Conservation (phyloP, 1,140 invertebrate genomes). For the Rhyacophila brunnea region DNA sequence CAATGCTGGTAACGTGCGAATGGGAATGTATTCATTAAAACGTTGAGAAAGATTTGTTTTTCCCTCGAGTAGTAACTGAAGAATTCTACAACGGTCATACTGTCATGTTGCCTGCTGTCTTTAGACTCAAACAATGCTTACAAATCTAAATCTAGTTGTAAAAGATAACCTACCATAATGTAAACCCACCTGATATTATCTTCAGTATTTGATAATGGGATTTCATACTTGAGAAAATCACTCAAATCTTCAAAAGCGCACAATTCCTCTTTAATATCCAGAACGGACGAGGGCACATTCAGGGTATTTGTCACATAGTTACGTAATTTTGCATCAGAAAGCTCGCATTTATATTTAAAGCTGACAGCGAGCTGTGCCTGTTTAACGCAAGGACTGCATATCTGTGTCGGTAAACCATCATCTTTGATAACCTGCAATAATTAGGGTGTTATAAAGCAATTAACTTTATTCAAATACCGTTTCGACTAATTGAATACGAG, state of each 20-base stretch:
- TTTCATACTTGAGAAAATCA: constrained; percentile 23
- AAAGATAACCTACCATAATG: too few relatives aligned
- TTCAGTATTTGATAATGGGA: not conserved
- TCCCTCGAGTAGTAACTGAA: too few relatives aligned
- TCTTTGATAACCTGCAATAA: constrained; percentile 27
- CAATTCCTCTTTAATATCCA: constrained; percentile 20
- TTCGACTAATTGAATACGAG: not conserved
- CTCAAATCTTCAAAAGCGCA: constrained; percentile 12
- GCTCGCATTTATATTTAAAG: constrained; percentile 32
- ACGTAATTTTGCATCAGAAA: constrained; percentile 30
- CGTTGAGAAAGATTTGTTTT: too few relatives aligned
- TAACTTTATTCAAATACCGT: not conserved
- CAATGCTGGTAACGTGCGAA: too few relatives aligned
- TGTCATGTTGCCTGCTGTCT: too few relatives aligned
- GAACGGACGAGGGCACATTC: not conserved
- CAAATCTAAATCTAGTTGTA: too few relatives aligned
- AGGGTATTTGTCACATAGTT: constrained; percentile 22
- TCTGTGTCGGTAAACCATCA: constrained; percentile 31
- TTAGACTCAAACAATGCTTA: too few relatives aligned
- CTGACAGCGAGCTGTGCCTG: constrained; percentile 20
- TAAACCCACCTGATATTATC: constrained; percentile 3
- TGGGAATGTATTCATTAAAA: too few relatives aligned
- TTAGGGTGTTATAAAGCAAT: not conserved
- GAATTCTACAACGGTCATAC: too few relatives aligned
- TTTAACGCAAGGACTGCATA: constrained; percentile 26